Evolutionary conservation across 2,113 vertebrate genomes (phyloP).

Genomic region (Neolamprologus ventralis): DNA sequence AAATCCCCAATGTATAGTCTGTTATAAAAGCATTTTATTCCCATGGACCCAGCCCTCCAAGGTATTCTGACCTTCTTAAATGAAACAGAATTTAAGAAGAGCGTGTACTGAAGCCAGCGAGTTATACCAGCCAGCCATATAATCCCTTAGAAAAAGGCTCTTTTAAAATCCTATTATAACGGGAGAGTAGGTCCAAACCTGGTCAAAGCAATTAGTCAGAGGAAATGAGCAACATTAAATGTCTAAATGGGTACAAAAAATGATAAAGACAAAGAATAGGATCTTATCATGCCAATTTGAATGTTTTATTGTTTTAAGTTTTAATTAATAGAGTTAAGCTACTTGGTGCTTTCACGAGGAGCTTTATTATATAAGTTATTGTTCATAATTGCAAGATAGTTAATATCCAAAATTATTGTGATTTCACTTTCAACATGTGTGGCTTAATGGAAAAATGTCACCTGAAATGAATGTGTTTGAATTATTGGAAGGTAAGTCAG

Average conservation of each 20-base stretch:
- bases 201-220: slow-evolving; percentile 20
- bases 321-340: not conserved
- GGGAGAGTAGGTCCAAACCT: not conserved
- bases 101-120: not conserved
- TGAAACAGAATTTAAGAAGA: slow-evolving; percentile 3
- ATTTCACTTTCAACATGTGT: not conserved
- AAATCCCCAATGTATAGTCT: not conserved
- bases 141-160: slow-evolving; percentile 21
- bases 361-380: not conserved
- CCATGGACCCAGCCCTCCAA: not conserved
- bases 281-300: not conserved
- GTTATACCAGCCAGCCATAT: not conserved
- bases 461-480: not conserved
- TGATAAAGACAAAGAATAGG: slow-evolving; percentile 6
- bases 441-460: not conserved
- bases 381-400: not conserved
- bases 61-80: slow-evolving; percentile 38
- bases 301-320: slow-evolving; percentile 9
- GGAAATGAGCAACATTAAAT: not conserved
- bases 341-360: not conserved
- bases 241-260: not conserved
- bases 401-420: not conserved
- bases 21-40: slow-evolving; percentile 8
- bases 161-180: slow-evolving; percentile 28
- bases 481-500: not conserved